Base-by-base conservation (phyloP, 2,888 invertebrate species). In the Tuberolachnus salignus region DNA sequence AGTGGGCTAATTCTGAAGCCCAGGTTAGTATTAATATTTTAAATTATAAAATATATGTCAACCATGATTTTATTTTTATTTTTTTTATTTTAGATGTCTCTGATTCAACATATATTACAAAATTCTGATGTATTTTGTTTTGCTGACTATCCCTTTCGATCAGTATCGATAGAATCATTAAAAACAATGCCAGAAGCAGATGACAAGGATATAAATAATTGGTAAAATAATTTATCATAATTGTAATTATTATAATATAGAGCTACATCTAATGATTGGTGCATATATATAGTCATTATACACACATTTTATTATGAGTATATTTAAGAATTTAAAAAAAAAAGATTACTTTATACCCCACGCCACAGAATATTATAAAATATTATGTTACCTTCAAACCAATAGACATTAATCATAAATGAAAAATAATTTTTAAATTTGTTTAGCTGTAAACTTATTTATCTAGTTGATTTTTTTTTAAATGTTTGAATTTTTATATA, bases 121-220 rank as follows among this genome's bases (percentile, higher is more conserved):
- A 91, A 94, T 86, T 91, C 95, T 0, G 98, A 98, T 85, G 90
- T 98, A 82, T 97, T 98, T 86, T 94, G 94, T 84, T 94, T 99
- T 85, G 93, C 94, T 46, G 97, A 98, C 85, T 92, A 94, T 86
- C 92, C 94, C 0, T 95, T 92, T 85, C 92, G 92, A 83, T 90
- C 93, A 2, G 94, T 97, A 1, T 89, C 92, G 1, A 91, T 94
- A 63, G 96, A 97, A 83, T 90, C 94, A 82, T 86, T 98, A 55
- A 99, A 99, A 87, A 92, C 95, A 14, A 92, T 94, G 9, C 98
- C 98, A 0, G 98, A 98, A 87, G 92, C 92, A 42, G 96, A 97
- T 83, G 95, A 95, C 85, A 94, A 97, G 85, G 97, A 97, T 85
- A 90, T 97, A 64, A 91, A 92, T 63, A 93, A 93, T 23, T 98